Evolutionary conservation across 2,888 invertebrate species (phyloP).

Genomic region (Nebria brevicollis): DNA sequence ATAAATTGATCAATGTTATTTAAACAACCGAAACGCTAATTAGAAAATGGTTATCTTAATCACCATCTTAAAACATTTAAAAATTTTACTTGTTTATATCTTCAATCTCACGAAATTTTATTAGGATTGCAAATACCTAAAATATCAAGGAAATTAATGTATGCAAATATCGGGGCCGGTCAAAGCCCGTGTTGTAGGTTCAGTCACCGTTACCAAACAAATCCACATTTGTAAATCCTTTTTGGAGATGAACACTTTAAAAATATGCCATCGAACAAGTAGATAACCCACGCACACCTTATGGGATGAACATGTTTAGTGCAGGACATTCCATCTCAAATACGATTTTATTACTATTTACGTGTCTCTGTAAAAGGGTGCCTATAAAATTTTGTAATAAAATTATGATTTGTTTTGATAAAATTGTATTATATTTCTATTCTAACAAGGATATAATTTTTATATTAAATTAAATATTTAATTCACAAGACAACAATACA

Average conservation of each 20-base stretch:
- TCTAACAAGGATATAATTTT: no score
- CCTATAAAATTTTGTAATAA: not conserved
- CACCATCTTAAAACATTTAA: no score
- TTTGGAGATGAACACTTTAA: not conserved
- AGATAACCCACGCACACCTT: not conserved
- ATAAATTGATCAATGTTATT: no score
- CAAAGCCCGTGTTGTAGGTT: not conserved
- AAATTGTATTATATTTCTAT: no score
- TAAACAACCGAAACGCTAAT: no score
- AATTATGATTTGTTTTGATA: no score
- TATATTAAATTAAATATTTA: not conserved
- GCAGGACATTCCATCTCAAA: not conserved
- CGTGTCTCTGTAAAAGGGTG: not conserved
- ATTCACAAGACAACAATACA: not conserved
- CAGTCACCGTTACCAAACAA: not conserved
- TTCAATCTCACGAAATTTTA: no score
- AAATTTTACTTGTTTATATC: no score
- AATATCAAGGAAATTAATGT: no score
- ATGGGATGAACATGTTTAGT: not conserved
- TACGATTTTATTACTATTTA: not conserved
- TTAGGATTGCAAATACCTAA: no score
- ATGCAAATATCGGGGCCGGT: not conserved
- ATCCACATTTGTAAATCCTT: not conserved
- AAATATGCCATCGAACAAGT: not conserved
- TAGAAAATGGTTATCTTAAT: no score